phyloP scores from a whole-genome alignment of 2,113 vertebrate genomes.

The Accipiter virgatus region DNA sequence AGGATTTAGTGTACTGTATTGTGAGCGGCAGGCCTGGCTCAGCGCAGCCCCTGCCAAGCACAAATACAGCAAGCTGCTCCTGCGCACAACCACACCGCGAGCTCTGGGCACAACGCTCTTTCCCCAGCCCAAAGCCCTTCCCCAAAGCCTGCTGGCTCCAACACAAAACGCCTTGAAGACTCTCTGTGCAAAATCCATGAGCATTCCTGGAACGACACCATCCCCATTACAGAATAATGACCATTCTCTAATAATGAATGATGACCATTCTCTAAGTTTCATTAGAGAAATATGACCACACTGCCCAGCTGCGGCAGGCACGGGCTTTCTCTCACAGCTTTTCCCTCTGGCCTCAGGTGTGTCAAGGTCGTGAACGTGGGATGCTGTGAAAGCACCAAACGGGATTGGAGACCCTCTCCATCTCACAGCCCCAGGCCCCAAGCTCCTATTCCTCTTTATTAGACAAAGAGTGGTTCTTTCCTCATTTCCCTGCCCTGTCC shows the following conservation, averaged over 20 bases:
- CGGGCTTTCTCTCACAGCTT: background rate
- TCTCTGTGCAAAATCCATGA: accelerated
- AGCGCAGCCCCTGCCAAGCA: background rate
- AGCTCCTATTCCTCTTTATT: background rate
- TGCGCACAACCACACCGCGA: background rate
- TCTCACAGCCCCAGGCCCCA: background rate
- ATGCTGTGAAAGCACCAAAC: background rate
- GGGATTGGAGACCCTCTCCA: background rate
- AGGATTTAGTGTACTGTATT: background rate
- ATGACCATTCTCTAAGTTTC: background rate
- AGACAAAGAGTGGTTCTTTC: background rate
- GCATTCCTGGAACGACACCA: background rate
- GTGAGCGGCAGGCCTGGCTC: background rate
- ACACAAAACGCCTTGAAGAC: background rate
- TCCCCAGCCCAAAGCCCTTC: background rate
- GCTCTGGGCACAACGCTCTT: background rate
- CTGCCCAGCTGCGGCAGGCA: accelerated
- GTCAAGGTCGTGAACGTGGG: background rate
- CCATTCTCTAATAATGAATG: background rate
- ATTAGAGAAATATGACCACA: background rate
- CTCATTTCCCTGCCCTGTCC: background rate
- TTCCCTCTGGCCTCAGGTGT: background rate
- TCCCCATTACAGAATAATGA: background rate
- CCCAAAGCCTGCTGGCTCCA: background rate
- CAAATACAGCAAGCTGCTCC: background rate